phyloP scores from a whole-genome alignment of 2,113 vertebrate species.

The Dicaeum eximium region DNA sequence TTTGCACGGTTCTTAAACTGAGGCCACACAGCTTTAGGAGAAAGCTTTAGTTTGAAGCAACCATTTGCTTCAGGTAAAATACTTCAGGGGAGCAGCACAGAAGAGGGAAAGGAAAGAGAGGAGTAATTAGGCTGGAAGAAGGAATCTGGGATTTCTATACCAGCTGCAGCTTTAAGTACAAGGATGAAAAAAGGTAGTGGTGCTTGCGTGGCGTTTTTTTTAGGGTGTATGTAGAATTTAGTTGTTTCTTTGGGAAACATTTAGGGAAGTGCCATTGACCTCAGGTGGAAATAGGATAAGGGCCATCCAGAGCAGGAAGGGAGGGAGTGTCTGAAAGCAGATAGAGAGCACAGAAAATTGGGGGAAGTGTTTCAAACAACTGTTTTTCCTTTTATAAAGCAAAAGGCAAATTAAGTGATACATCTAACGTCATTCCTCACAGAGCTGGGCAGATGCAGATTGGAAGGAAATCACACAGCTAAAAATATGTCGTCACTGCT shows the following conservation, averaged over 20 bases:
- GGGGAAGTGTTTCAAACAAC: slow-evolving; percentile 53
- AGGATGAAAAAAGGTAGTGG: background rate
- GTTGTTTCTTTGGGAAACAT: slow-evolving; percentile 40
- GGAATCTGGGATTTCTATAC: background rate
- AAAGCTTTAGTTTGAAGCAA: background rate
- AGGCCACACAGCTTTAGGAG: background rate
- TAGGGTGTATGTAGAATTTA: background rate
- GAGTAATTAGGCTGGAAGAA: background rate
- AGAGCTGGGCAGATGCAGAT: slow-evolving; percentile 13
- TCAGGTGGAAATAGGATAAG: slow-evolving; percentile 64
- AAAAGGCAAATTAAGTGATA: slow-evolving; percentile 28
- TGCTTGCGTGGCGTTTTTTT: background rate
- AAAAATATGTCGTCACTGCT: slow-evolving; percentile 19
- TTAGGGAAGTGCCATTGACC: slow-evolving; percentile 64
- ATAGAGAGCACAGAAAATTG: slow-evolving; percentile 53
- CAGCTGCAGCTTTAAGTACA: background rate
- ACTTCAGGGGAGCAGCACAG: background rate
- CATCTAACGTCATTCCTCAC: background rate
- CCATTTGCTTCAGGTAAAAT: slow-evolving; percentile 2
- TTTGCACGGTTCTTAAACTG: background rate
- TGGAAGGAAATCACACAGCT: slow-evolving; percentile 21
- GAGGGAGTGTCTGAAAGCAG: slow-evolving; percentile 58
- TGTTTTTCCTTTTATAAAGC: slow-evolving; percentile 47
- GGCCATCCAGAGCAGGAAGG: slow-evolving; percentile 58
- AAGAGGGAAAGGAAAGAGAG: background rate